Evolutionary conservation across 2,797 vertebrate species (phyloP), one percentile per base, ranked within the genome.

Genomic region (Myotis daubentonii): DNA sequence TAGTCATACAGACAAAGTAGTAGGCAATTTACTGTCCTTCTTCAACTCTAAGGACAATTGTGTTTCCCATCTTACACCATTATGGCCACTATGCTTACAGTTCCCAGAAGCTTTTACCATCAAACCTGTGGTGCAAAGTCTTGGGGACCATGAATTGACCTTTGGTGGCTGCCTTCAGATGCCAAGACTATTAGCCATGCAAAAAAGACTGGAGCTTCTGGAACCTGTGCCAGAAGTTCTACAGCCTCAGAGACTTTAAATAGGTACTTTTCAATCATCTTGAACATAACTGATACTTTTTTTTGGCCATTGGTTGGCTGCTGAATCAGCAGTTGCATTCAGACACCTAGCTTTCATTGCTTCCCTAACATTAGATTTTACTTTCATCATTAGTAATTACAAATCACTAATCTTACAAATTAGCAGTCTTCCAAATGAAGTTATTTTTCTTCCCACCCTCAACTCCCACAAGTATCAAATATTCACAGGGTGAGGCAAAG

Each of bases 401-500:
- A 96, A 91, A 30, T 84, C 33, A 30, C 12, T 62, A 16, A 62
- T 62, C 13, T 62, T 30, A 62, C 60, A 30, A 62, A 62, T 30
- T 28, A 95, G 93, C 78, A 70, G 94, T 71, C 6, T 1, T 51
- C 6, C 60, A 95, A 93, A 95, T 93, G 89, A 91, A 70, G n/a
- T 30, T 83, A 0, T 0, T 12, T 85, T 95, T 84, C 60, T 76
- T 20, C 28, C 17, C 22, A 36, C 19, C 11, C n/a, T 68, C 38
- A 38, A 30, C 5, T 60, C 66, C 53, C 38, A 16, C 16, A 38
- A 70, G 87, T 85, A 95, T 96, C 96, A 97, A 96, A 93, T 89
- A 93, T 98, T 97, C 96, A 97, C 82, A 68, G 96, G 68, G 76
- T 94, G 97, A 95, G 90, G 65, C 55, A 90, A 92, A 94, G 65